These are phyloP conservation scores for Lepidocyrtinus sp. DNA, from an alignment of 2,888 invertebrate genomes.

Conservation along the genomic window DNA sequence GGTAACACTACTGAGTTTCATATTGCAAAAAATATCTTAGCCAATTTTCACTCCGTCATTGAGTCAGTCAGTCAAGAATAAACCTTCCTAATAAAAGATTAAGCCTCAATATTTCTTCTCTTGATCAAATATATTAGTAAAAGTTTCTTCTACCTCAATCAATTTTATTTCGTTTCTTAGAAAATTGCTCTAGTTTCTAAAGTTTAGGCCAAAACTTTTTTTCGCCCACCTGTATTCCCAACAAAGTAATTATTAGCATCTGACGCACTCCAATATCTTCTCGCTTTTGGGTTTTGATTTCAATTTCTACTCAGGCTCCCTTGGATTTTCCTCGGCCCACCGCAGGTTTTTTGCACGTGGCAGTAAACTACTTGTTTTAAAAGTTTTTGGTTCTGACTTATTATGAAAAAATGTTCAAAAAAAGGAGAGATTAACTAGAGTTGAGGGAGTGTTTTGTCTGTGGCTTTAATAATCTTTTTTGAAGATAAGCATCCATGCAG, in stretches of 20 bases:
- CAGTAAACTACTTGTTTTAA: too few species aligned
- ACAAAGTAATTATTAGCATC: slow-evolving; percentile 36
- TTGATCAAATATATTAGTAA: not conserved
- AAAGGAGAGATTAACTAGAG: not conserved
- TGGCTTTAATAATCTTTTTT: slow-evolving; percentile 13
- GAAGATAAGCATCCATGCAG: slow-evolving; percentile 1
- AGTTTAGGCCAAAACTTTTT: not conserved
- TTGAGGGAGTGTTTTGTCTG: not conserved
- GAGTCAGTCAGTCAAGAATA: slow-evolving; percentile 19
- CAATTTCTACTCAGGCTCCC: too few species aligned
- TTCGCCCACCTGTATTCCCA: slow-evolving; percentile 25
- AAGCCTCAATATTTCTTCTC: too few species aligned
- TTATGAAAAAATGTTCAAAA: not conserved
- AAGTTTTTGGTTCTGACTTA: slow-evolving; percentile 5
- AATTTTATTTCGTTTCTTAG: not conserved
- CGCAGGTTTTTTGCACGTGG: slow-evolving; percentile 23
- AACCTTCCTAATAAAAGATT: too few species aligned
- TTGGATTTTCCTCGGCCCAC: not conserved
- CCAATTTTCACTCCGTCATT: slow-evolving; percentile 44
- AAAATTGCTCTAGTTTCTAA: not conserved
- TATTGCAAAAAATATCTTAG: too few species aligned
- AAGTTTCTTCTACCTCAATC: not conserved
- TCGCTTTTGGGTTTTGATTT: not conserved
- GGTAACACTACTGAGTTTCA: too few species aligned
- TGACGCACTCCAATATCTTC: slow-evolving; percentile 39